Evolutionary conservation across 1,140 invertebrate genomes (phyloP).

Genomic region (Pseudomyrmex pallidus): DNA sequence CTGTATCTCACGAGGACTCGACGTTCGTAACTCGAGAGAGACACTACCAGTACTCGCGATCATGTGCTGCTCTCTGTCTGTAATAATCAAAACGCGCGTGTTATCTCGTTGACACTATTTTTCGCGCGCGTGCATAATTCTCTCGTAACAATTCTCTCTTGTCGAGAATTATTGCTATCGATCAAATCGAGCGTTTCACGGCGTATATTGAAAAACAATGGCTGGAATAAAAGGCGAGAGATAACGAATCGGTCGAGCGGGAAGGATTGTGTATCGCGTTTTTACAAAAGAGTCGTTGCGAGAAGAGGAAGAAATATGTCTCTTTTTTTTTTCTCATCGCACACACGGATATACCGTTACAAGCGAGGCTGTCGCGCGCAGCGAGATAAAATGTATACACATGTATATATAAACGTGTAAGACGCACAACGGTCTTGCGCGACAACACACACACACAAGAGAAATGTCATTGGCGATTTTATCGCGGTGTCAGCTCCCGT

Average conservation of each 20-base stretch:
- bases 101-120: constrained; percentile 70
- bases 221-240: neutral
- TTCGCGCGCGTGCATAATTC: constrained; percentile 39
- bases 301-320: neutral
- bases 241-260: constrained; percentile 37
- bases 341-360: constrained; percentile 51
- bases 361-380: neutral
- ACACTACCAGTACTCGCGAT: no score
- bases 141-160: constrained; percentile 28
- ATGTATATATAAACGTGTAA: no score
- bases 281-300: neutral
- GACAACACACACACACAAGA: neutral
- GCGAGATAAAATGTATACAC: constrained; percentile 53
- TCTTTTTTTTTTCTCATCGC: neutral
- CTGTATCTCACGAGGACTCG: no score
- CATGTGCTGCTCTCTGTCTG: no score
- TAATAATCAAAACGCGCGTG: no score
- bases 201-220: neutral
- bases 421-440: neutral
- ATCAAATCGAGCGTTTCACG: constrained; percentile 26
- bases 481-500: constrained; percentile 45
- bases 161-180: constrained; percentile 4
- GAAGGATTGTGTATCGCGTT: neutral
- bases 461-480: constrained; percentile 70
- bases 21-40: constrained; percentile 43